Percentiles rank a stretch among this genome's conserved stretches.
Evolutionary conservation across 2,797 vertebrate genomes (phyloP).

Genomic region (Tinamus major): DNA sequence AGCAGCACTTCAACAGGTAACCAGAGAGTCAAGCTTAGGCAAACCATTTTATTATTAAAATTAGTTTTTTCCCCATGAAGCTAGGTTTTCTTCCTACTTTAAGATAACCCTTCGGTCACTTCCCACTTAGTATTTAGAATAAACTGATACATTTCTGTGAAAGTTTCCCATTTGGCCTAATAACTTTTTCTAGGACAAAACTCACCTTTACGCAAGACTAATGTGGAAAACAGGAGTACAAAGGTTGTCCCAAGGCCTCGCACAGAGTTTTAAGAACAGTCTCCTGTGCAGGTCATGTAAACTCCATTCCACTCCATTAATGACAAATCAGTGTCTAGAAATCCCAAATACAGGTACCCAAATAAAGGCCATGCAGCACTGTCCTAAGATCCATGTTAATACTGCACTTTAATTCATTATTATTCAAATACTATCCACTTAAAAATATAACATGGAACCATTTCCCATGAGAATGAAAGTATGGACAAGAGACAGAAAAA

Average conservation of each 20-base stretch:
- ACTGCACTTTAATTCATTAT: not conserved
- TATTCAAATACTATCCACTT: not conserved
- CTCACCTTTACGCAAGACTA: not conserved
- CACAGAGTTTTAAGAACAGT: too few species aligned
- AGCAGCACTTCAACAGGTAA: fast-evolving
- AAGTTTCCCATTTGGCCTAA: not conserved
- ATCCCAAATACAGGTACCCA: not conserved
- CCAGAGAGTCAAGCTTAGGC: not conserved
- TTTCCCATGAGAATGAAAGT: not conserved
- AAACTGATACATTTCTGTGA: not conserved
- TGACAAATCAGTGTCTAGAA: not conserved
- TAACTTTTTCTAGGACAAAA: not conserved
- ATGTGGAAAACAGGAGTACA: too few species aligned
- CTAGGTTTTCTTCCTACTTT: not conserved
- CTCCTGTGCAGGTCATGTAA: not conserved
- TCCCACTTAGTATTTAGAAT: not conserved
- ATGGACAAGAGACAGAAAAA: not conserved
- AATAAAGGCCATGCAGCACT: not conserved
- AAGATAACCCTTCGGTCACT: not conserved
- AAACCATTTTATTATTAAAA: not conserved
- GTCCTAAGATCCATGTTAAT: not conserved
- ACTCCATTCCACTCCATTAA: too few species aligned
- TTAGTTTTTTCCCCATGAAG: not conserved
- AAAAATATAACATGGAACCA: not conserved
- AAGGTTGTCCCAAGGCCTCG: too few species aligned